These are phyloP conservation scores for Phalacrocorax brasilianus DNA, from an alignment of 2,113 vertebrate genomes.

Conservation along the genomic window DNA sequence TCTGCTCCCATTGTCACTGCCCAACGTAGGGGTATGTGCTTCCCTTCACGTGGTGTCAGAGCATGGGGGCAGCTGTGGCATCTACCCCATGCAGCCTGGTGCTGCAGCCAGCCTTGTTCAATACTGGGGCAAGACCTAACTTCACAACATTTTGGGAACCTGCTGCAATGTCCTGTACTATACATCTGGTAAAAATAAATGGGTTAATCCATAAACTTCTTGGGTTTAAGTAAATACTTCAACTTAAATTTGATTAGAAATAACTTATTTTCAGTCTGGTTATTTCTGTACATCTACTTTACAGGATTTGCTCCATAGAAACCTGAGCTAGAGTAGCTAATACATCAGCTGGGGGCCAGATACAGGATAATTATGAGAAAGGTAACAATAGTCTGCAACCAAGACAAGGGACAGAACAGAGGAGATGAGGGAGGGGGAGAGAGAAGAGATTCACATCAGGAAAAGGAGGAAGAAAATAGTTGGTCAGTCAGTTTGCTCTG, in stretches of 20 bases:
- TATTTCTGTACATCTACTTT: neutral
- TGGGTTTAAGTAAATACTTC: neutral
- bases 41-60: neutral
- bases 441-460: neutral
- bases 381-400: neutral
- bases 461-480: neutral
- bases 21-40: neutral
- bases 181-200: conserved; percentile 25
- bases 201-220: neutral
- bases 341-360: neutral
- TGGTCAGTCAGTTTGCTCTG: neutral
- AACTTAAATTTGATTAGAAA: conserved; percentile 29
- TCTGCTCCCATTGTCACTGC: neutral
- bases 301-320: neutral
- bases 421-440: neutral
- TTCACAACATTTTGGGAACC: neutral
- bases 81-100: neutral
- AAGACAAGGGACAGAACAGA: neutral
- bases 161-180: neutral
- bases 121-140: neutral
- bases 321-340: neutral
- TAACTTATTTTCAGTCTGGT: neutral
- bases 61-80: neutral
- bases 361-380: neutral
- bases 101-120: neutral